Conservation (phyloP, 2,797 vertebrate species). For the Falco rusticolus region DNA sequence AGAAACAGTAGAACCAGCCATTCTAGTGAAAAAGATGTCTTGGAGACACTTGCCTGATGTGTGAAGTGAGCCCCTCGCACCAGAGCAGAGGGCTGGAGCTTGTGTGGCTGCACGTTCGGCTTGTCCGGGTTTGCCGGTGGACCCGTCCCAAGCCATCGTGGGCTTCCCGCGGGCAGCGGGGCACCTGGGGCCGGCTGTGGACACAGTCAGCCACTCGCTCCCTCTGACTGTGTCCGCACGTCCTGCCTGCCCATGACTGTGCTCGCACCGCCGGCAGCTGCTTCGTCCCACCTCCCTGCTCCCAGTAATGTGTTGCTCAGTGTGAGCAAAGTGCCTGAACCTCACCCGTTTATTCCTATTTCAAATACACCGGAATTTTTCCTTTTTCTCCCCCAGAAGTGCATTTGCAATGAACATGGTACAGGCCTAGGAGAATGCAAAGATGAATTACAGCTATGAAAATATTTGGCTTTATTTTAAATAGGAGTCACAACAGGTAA, state of each 20-base stretch:
- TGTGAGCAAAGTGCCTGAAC: not conserved
- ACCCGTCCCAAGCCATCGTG: accelerated
- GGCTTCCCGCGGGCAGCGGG: not conserved
- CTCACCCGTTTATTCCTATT: not conserved
- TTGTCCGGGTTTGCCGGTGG: accelerated
- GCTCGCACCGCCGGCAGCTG: accelerated
- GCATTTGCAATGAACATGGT: not conserved
- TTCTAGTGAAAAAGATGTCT: not conserved
- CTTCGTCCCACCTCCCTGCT: not conserved
- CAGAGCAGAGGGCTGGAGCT: not conserved
- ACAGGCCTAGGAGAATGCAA: not conserved
- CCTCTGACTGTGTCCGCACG: accelerated
- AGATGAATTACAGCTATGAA: constrained; percentile 8
- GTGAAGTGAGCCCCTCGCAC: not conserved
- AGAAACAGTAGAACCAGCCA: not conserved
- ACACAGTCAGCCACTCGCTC: accelerated
- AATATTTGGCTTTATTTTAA: not conserved
- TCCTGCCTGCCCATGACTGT: not conserved
- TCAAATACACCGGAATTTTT: not conserved
- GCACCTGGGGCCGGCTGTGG: accelerated
- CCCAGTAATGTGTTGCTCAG: accelerated
- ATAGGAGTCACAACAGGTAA: constrained; percentile 3
- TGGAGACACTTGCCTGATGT: accelerated
- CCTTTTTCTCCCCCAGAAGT: not conserved
- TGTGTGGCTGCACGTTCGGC: accelerated